Evolutionary conservation across 1,140 invertebrate genomes (phyloP).

Genomic region (Globodera ellingtonae): DNA sequence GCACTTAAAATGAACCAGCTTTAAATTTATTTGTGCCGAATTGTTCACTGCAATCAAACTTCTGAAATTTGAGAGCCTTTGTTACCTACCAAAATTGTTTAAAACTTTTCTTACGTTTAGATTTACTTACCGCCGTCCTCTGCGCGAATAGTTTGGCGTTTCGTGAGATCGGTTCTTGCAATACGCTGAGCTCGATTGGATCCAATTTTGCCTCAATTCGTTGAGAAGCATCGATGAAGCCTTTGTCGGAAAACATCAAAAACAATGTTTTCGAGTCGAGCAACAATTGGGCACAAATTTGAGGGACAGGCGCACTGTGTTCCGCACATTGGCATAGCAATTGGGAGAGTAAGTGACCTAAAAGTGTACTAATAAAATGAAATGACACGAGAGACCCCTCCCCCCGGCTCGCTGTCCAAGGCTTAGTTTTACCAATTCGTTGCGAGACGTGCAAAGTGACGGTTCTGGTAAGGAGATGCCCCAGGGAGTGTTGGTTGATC

Average conservation of each 20-base stretch:
- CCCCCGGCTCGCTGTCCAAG: neutral
- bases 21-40: no score
- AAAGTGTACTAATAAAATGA: conserved; percentile 5
- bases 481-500: conserved; percentile 48
- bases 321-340: conserved; percentile 27
- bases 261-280: conserved; percentile 46
- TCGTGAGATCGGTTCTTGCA: conserved; percentile 32
- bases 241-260: conserved; percentile 46
- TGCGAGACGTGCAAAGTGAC: conserved; percentile 44
- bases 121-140: conserved; percentile 34
- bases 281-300: conserved; percentile 46
- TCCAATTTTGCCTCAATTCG: conserved; percentile 46
- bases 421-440: conserved; percentile 24
- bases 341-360: conserved; percentile 30
- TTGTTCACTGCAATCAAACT: no score
- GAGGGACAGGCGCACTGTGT: conserved; percentile 14
- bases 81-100: no score
- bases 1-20: no score
- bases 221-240: conserved; percentile 44
- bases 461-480: conserved; percentile 51
- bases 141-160: conserved; percentile 49
- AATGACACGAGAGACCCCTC: neutral
- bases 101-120: conserved; percentile 11
- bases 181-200: conserved; percentile 42
- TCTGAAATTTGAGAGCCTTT: no score